phyloP scores from a whole-genome alignment of 2,797 vertebrate genomes.

The Eulemur coronatus region DNA sequence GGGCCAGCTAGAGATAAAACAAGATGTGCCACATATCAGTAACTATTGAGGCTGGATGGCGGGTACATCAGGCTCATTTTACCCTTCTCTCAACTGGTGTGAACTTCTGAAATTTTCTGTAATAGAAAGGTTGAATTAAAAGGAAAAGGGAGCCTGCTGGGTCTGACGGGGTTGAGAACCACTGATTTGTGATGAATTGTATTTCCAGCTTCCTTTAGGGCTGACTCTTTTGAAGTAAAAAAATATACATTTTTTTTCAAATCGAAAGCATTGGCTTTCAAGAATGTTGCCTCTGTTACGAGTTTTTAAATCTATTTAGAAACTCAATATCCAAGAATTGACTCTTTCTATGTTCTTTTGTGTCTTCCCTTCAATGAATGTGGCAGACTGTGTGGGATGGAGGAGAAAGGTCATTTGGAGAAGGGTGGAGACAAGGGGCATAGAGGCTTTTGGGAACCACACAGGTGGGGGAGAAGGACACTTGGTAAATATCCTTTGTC shows the following conservation, averaged over 20 bases:
- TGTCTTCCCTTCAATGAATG: neutral
- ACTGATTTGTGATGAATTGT: neutral
- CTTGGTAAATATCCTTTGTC: neutral
- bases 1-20: neutral
- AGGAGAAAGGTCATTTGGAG: neutral
- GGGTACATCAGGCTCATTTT: neutral
- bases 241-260: neutral
- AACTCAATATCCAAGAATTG: neutral
- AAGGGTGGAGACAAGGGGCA: neutral
- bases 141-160: neutral
- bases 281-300: neutral
- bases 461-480: rapidly evolving
- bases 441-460: neutral
- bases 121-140: slow-evolving; percentile 19
- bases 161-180: neutral
- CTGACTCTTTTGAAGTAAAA: neutral
- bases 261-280: slow-evolving; percentile 31
- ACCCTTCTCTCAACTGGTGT: neutral
- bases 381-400: neutral
- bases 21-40: neutral
- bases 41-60: neutral
- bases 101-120: slow-evolving; percentile 18
- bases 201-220: neutral
- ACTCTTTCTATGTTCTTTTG: neutral
- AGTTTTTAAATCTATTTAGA: slow-evolving; percentile 30